A percentile compares a stretch with the other conserved stretches of the same genome.
Evolutionary conservation across 1,140 invertebrate genomes (phyloP).

Genomic region (Capitella teleta): DNA sequence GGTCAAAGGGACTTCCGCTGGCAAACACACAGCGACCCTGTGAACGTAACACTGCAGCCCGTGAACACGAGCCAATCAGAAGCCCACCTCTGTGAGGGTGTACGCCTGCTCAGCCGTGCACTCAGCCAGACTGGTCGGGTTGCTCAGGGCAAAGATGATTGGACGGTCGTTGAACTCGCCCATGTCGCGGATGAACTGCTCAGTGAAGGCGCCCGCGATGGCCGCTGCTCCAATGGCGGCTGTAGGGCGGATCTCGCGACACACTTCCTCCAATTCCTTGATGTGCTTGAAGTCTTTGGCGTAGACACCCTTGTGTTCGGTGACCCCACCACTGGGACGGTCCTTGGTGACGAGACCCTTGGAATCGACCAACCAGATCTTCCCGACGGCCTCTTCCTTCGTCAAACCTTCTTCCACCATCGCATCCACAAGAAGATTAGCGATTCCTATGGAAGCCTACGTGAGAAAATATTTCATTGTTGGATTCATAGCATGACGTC

Average conservation of each 20-base stretch:
- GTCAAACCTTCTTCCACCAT: conserved; percentile 68
- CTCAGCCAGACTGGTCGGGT: conserved; percentile 91
- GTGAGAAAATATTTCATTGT: conserved; percentile 7
- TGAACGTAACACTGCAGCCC: too few relatives aligned
- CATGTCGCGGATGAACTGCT: conserved; percentile 74
- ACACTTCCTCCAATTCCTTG: conserved; percentile 6
- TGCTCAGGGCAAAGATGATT: conserved; percentile 88
- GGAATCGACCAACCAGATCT: conserved; percentile 60
- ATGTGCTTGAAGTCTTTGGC: conserved; percentile 12
- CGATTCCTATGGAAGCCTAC: conserved; percentile 73
- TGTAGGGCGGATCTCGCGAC: conserved; percentile 16
- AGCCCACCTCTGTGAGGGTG: conserved; percentile 13
- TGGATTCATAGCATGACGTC: background rate
- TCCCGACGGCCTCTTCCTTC: conserved; percentile 60
- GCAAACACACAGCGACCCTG: conserved; percentile 69
- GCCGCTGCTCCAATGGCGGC: conserved; percentile 59
- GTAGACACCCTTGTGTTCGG: conserved; percentile 15
- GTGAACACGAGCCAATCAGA: too few relatives aligned
- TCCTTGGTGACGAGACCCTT: conserved; percentile 34
- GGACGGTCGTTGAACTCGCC: conserved; percentile 72
- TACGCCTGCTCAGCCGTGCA: conserved; percentile 83
- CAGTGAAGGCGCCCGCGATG: conserved; percentile 73
- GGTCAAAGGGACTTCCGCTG: conserved; percentile 81
- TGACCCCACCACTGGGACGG: conserved; percentile 15
- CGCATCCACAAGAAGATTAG: conserved; percentile 71